Evolutionary conservation across 2,888 invertebrate species (phyloP).

Genomic region (Drosophila antonietae): DNA sequence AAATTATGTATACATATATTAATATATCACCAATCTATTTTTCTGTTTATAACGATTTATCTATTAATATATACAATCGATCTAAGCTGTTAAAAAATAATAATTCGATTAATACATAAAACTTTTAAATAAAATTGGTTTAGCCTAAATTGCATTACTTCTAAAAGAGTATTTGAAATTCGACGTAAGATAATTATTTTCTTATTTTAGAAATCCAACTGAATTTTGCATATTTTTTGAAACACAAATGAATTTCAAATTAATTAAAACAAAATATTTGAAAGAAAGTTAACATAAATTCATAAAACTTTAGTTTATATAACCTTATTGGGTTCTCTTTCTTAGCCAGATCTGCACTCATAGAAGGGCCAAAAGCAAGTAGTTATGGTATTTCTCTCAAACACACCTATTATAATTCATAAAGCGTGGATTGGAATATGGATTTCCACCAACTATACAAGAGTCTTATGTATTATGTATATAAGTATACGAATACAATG

Average conservation of each 20-base stretch:
- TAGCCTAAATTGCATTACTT: no score
- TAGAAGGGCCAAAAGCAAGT: background rate
- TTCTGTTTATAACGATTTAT: background rate
- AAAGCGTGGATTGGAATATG: slow-evolving; percentile 16
- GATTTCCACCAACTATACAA: slow-evolving; percentile 24
- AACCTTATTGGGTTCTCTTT: no score
- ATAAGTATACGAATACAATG: background rate
- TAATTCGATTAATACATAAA: no score
- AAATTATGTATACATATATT: background rate
- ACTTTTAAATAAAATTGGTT: no score
- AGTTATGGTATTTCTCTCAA: background rate
- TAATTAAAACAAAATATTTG: background rate
- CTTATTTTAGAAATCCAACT: background rate
- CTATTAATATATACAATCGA: background rate
- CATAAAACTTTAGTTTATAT: background rate
- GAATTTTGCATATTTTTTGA: background rate
- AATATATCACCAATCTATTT: background rate
- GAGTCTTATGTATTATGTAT: background rate
- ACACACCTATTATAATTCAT: slow-evolving; percentile 9
- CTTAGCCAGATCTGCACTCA: background rate
- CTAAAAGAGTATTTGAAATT: no score
- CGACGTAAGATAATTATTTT: background rate
- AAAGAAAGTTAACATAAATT: background rate
- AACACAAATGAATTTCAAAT: background rate
- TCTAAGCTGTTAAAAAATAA: no score